Percentiles rank a stretch among this genome's conserved stretches.
phyloP scores from a whole-genome alignment of 2,888 invertebrate genomes.

The Junonia oenone region DNA sequence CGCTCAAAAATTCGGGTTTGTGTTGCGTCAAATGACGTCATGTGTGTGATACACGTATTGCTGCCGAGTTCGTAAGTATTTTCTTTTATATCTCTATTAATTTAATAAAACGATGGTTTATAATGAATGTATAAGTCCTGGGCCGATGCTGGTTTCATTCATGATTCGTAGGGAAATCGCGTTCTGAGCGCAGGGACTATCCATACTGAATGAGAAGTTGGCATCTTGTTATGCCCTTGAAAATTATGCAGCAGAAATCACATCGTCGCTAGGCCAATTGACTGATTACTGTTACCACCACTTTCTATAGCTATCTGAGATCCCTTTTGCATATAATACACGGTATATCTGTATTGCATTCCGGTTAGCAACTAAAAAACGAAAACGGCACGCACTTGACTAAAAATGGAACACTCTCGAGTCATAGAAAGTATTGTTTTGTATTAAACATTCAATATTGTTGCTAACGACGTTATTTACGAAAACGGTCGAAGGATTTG shows the following conservation, averaged over 20 bases:
- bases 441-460: constrained; percentile 38
- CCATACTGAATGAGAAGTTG: constrained; percentile 41
- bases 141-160: constrained; percentile 61
- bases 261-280: constrained; percentile 52
- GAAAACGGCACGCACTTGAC: constrained; percentile 46
- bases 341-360: constrained; percentile 39
- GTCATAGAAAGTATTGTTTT: constrained; percentile 65
- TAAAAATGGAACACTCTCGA: constrained; percentile 70
- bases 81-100: constrained; percentile 69
- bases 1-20: constrained; percentile 74
- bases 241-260: constrained; percentile 77
- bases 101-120: constrained; percentile 50
- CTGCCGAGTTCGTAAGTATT: constrained; percentile 77
- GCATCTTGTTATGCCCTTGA: constrained; percentile 67
- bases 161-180: constrained; percentile 52
- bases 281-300: constrained; percentile 46
- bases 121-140: constrained; percentile 46
- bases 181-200: constrained; percentile 33
- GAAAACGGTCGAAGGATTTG: constrained; percentile 19
- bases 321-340: constrained; percentile 24
- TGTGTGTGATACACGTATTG: constrained; percentile 80
- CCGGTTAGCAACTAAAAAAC: constrained; percentile 56
- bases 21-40: constrained; percentile 80
- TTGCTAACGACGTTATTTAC: constrained; percentile 26
- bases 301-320: constrained; percentile 49